Evolutionary conservation across 2,113 vertebrate genomes (phyloP).

Genomic region (Girardinichthys multiradiatus): DNA sequence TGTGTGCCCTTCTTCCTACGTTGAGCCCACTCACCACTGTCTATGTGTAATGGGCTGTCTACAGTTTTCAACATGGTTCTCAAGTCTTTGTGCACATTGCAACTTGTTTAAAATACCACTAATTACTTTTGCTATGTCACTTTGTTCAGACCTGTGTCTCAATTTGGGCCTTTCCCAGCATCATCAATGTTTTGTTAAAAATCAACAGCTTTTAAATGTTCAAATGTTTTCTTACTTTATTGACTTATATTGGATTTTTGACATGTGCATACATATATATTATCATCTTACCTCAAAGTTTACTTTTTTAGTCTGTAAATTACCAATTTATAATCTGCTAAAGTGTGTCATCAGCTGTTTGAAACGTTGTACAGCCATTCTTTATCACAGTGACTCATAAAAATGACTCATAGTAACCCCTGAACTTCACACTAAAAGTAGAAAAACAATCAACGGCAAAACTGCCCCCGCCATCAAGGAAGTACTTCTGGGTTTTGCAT

Average conservation of each 20-base stretch:
- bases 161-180: background rate
- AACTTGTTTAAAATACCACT: background rate
- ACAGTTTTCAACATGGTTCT: too few species aligned
- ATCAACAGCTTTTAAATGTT: too few species aligned
- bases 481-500: slow-evolving; percentile 29
- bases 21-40: background rate
- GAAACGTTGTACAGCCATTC: background rate
- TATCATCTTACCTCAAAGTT: background rate
- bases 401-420: slow-evolving; percentile 19
- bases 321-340: background rate
- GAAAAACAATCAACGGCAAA: slow-evolving; percentile 43
- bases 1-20: background rate
- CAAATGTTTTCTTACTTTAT: too few species aligned
- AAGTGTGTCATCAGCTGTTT: background rate
- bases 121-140: background rate
- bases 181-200: background rate
- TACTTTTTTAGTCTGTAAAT: background rate
- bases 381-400: background rate
- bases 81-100: too few species aligned
- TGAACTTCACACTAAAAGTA: slow-evolving; percentile 6
- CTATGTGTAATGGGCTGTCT: background rate
- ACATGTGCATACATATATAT: background rate
- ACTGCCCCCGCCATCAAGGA: slow-evolving; percentile 25
- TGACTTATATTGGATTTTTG: background rate
- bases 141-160: background rate